Evolutionary conservation across 2,113 vertebrate species (phyloP), one percentile per base, ranked within the genome.

Genomic region (Paracanthobrama guichenoti): DNA sequence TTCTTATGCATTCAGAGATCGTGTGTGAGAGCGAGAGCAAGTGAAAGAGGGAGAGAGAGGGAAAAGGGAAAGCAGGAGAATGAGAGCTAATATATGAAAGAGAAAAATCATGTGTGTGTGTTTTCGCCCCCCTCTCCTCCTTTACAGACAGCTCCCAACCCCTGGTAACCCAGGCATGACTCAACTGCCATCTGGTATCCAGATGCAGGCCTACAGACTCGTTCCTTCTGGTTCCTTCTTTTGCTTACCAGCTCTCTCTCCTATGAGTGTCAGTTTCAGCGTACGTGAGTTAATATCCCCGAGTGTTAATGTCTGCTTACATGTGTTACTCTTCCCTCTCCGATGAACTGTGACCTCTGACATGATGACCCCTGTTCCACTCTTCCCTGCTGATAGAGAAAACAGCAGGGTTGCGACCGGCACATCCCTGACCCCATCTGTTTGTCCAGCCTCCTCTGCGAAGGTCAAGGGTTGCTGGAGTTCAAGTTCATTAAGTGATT

Each of bases 131-230:
- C 79, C 69, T 83, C 67, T 79, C 11, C 85, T 77, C 28, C 76
- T 82, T 87, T 75, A 86, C 80, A 91, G 89, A 87, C 85, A 84
- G 80, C 84, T 87, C 85, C 78, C 85, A 90, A 89, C 82, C 88
- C 73, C 82, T 88, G 86, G 86, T 93, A 94, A 95, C 93, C 94
- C 93, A 88, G 90, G 74, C 91, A 94, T 95, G 94, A 95, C 93
- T 94, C 93, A 94, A 89, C 89, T 89, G 89, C 88, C 95, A 95
- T 95, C 93, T 95, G 95, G 95, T 91, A 87, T 88, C 93, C 95
- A 95, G 93, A 95, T 95, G 95, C 89, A 93, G 87, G 89, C 89
- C 90, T 84, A 91, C 90, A 89, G 82, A 79, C 50, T 85, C 87
- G 88, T 88, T 79, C 60, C 35, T 85, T 87, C 88, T 89, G 42